Base-by-base conservation (phyloP, 2,888 invertebrate species). In the Ypsolopha sequella region DNA sequence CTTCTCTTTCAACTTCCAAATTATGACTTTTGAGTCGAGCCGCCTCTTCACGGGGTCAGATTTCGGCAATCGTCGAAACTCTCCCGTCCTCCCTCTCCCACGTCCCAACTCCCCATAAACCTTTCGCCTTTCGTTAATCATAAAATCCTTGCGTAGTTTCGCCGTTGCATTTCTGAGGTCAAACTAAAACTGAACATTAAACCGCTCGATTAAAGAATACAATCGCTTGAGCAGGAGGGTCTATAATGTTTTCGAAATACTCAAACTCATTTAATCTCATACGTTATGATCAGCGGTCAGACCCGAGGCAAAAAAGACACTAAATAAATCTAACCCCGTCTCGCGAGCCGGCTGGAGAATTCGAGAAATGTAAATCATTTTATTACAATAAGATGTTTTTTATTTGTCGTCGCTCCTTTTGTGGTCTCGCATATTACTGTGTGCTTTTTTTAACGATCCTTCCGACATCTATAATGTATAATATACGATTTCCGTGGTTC, bases 361-460 rank as follows among this genome's bases (percentile, higher is more conserved):
- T 80, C 78, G 76, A 80, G 80, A 73, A 80, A 81, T 80, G 84
- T 82, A 81, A 82, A 81, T 81, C 80, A 80, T 82, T 82, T 82
- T 80, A 82, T 81, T 80, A 80, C 78, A 76, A 76, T 73, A 63
- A 68, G 62, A 72, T 68, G 66, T 76, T 74, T 78, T 80, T 82
- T 80, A 71, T 74, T 74, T 65, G 64, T 58, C 66, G 66, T 65
- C 70, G 73, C 71, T 62, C 69, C 69, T 68, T 79, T 77, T 76
- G 74, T 73, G 71, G 70, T 73, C 65, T 68, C 68, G 67, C 68
- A 61, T 64, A 11, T 43, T 67, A 68, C 63, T 63, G 66, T 65
- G 71, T 68, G 67, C 68, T 39, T 67, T 70, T 51, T 58, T 73
- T 60, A 67, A 66, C 64, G 61, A 61, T 58, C 62, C 66, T 64